Evolutionary conservation across 1,140 invertebrate species (phyloP), one percentile per base, ranked within the genome.

Genomic region (Hermetia illucens): DNA sequence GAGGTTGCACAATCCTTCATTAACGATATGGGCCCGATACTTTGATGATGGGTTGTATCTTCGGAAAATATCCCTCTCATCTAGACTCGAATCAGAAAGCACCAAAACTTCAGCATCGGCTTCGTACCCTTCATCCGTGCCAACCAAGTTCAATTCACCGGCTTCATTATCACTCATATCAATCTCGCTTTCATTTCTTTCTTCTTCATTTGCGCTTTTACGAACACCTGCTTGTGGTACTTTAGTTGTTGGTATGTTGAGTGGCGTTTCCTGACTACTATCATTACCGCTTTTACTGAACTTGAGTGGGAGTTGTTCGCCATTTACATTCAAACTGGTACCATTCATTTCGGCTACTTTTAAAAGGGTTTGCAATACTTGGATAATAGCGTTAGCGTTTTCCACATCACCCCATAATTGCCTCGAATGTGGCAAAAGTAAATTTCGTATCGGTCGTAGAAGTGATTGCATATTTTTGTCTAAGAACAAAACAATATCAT

Each of bases 121-220:
- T 35, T 60, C 56, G 36, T 60, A 60, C 2, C 57, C 57, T 37
- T 60, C 57, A 18, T 60, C 57, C 3, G 57, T n/a, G n/a, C n/a
- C n/a, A n/a, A n/a, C n/a, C n/a, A n/a, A n/a, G n/a, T n/a, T n/a
- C n/a, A n/a, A 13, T n/a, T 33, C 10, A 17, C 31, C 10, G 12
- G 4, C n/a, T 34, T 21, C 17, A 16, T 34, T 8, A 32, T 32
- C 22, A 21, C n/a, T n/a, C n/a, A n/a, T n/a, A n/a, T n/a, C n/a
- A 17, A 10, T 24, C 20, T 20, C 21, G 18, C 13, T 20, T 29
- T 9, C 29, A 4, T 12, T 29, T n/a, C 3, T 17, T 38, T 2
- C 5, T 5, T 38, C 30, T 13, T 32, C 30, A 15, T 16, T 41
- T 0, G 18, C 8, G 8, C 21, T 34, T 18, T 21, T 12, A 35